Base-by-base conservation (phyloP, 2,113 vertebrate genomes). In the Sinocyclocheilus anophthalmus region DNA sequence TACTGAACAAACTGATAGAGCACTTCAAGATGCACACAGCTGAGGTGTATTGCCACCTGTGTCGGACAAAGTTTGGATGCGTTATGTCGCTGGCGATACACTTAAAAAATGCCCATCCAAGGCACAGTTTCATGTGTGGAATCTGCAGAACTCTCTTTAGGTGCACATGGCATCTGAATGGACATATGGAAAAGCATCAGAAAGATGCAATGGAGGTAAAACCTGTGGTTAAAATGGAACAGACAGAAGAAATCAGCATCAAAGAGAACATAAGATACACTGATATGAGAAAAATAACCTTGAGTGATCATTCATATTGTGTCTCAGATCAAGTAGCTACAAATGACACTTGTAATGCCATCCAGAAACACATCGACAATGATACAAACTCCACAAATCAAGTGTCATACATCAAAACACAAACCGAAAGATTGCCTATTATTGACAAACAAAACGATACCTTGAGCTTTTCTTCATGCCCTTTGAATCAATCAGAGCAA, bases 131-230 rank as follows among this genome's bases (percentile, higher is more conserved):
- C n/a, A 67, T 45, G 50, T 92, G 92, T 84, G 53, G 42, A 24
- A 69, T 42, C 61, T 94, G 92, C 55, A 12, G 33, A 5, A 45
- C 83, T 22, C 55, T 24, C 30, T 92, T 93, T 73, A 72, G 55
- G 12, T 90, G 82, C 11, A 61, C 86, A 11, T 93, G 89, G 92
- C 89, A 93, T 30, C 76, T 93, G 53, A 93, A 92, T 88, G 90
- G 91, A 20, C 92, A 94, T 81, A 88, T 90, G 9, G 90, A 83
- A 67, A 83, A 33, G 6, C 67, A 75, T 39, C 33, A 11, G 37
- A 72, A 39, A 22, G 67, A 84, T 8, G n/a, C 5, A 20, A 65
- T 30, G 45, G 16, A 67, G 11, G 9, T 73, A 42, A 59, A 81
- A 65, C 8, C 14, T 57, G 13, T 50, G 18, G 18, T 55, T 55